Evolutionary conservation across 2,888 invertebrate genomes (phyloP).

Genomic region (Xylota sylvarum): DNA sequence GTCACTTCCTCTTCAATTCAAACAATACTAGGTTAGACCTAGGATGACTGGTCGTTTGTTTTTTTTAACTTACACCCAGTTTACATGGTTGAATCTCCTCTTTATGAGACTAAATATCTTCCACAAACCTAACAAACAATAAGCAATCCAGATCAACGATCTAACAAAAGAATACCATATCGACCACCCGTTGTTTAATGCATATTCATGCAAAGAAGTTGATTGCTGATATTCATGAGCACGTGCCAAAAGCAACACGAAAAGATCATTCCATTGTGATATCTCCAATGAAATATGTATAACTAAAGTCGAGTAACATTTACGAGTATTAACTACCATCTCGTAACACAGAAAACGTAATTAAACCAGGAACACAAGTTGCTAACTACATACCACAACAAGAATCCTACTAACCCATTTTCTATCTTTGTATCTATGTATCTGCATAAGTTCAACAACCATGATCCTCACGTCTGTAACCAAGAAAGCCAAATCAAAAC

Average conservation of each 20-base stretch:
- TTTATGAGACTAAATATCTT: no score
- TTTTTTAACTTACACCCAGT: no score
- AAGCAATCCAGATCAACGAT: no score
- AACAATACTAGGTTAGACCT: no score
- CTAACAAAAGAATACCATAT: neutral
- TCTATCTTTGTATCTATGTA: neutral
- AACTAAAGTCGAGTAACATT: neutral
- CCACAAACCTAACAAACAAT: no score
- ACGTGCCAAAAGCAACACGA: constrained; percentile 27
- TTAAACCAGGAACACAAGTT: constrained; percentile 12
- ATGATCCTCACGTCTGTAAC: constrained; percentile 17
- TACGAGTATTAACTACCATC: neutral
- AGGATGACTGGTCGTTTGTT: no score
- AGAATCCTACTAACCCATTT: constrained; percentile 61
- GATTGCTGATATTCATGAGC: constrained; percentile 35
- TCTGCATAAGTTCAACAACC: constrained; percentile 16
- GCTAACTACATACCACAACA: constrained; percentile 14
- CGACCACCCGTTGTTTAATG: constrained; percentile 29
- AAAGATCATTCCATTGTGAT: no score
- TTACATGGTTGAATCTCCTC: no score
- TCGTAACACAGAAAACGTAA: neutral
- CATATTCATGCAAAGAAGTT: constrained; percentile 2
- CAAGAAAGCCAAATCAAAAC: constrained; percentile 24
- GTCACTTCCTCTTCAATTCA: no score
- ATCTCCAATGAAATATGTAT: no score